Conservation (phyloP, 2,113 vertebrate genomes). For the Pimephales promelas region DNA sequence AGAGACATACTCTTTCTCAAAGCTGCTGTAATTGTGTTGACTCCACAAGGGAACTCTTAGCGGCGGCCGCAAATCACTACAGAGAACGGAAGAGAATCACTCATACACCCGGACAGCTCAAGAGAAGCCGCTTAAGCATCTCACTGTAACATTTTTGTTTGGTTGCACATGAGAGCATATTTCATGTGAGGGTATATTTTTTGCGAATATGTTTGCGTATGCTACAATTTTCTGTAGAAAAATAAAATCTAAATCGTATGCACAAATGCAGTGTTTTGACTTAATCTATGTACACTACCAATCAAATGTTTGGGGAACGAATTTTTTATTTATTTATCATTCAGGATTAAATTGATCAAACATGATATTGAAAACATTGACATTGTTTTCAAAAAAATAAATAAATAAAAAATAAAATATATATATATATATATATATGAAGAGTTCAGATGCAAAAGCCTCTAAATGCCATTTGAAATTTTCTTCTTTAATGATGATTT, state of each 20-base stretch:
- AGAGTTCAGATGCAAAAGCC: too few species aligned
- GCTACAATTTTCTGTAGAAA: neutral
- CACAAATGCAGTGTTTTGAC: neutral
- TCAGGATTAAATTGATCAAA: neutral
- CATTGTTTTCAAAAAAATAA: too few species aligned
- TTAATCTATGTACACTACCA: neutral
- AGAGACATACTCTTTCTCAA: conserved; percentile 28
- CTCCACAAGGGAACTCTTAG: conserved; percentile 45
- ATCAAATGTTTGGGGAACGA: neutral
- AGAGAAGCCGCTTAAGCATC: conserved; percentile 26
- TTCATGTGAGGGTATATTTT: neutral
- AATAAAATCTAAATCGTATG: neutral
- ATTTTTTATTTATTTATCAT: neutral
- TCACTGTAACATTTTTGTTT: conserved; percentile 17
- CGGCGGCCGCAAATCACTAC: conserved; percentile 27
- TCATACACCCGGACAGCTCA: conserved; percentile 37
- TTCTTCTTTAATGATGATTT: too few species aligned
- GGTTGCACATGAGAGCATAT: neutral
- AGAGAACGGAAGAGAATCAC: conserved; percentile 25
- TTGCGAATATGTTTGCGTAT: neutral
- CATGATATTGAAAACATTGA: neutral
- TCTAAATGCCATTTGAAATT: too few species aligned
- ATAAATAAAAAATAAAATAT: too few species aligned
- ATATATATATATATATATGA: too few species aligned
- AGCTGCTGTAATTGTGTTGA: conserved; percentile 50